phyloP scores from a whole-genome alignment of 2,113 vertebrate genomes.

The Crotalus tigris region DNA sequence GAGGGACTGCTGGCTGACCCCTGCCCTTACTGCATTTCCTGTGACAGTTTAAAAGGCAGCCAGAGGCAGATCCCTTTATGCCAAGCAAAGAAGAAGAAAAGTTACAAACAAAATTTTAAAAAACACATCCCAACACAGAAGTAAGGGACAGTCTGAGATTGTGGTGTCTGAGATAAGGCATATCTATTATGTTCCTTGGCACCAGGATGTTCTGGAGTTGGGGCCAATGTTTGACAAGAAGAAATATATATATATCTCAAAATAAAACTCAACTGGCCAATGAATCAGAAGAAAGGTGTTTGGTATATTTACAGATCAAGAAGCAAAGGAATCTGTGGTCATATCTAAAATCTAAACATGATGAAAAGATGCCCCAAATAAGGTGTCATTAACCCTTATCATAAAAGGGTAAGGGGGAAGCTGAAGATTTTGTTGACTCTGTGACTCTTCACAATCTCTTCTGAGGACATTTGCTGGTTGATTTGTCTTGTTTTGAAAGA shows the following conservation, averaged over 20 bases:
- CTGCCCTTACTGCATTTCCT: constrained; percentile 64
- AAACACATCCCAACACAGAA: background rate
- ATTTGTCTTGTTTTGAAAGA: background rate
- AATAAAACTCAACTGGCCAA: background rate
- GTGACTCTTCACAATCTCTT: background rate
- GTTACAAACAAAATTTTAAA: background rate
- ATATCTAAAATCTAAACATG: background rate
- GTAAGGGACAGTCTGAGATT: constrained; percentile 3
- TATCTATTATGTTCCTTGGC: constrained; percentile 23
- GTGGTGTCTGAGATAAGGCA: constrained; percentile 23
- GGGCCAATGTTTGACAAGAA: background rate
- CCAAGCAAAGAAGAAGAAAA: constrained; percentile 9
- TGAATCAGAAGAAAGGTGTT: constrained; percentile 14
- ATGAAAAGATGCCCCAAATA: background rate
- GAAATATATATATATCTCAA: background rate
- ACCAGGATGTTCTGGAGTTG: constrained; percentile 29
- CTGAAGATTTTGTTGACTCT: background rate
- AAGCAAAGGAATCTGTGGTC: background rate
- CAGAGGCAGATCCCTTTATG: constrained; percentile 48
- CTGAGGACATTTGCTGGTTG: background rate
- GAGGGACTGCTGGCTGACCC: constrained; percentile 58
- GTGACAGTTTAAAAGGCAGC: constrained; percentile 45
- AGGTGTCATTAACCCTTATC: background rate
- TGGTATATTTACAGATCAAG: background rate
- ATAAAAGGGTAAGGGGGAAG: background rate